A percentile compares a stretch with the other conserved stretches of the same genome.
Evolutionary conservation across 2,113 vertebrate species (phyloP).

Genomic region (Sminthopsis crassicaudata): DNA sequence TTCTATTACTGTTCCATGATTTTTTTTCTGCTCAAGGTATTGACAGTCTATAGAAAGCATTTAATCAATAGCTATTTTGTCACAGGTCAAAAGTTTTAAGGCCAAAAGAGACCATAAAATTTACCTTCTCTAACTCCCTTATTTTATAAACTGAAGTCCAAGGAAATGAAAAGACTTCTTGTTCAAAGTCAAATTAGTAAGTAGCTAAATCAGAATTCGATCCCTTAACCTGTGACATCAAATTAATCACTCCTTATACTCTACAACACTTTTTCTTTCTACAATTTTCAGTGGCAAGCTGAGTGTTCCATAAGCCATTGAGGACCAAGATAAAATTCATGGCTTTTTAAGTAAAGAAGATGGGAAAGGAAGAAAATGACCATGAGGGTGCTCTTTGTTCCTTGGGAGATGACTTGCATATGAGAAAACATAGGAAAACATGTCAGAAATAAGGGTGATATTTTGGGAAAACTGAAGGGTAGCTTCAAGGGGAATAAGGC

Average conservation of each 20-base stretch:
- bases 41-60: not conserved
- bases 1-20: not conserved
- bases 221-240: not conserved
- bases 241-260: not conserved
- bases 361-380: conserved; percentile 23
- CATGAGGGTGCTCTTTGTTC: not conserved
- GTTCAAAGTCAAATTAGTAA: not conserved
- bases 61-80: not conserved
- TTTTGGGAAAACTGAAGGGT: conserved; percentile 8
- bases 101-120: not conserved
- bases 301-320: not conserved
- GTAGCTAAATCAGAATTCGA: not conserved
- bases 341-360: conserved; percentile 7
- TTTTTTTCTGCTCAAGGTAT: not conserved
- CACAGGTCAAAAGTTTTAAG: not conserved
- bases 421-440: conserved; percentile 9
- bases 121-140: not conserved
- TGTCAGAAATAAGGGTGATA: conserved; percentile 33
- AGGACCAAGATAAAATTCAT: not conserved
- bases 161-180: not conserved
- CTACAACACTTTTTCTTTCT: not conserved
- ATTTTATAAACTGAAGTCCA: not conserved
- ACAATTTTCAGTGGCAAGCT: not conserved
- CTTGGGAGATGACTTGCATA: not conserved
- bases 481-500: conserved; percentile 1